These are phyloP conservation scores for Drosophila triauraria DNA, from an alignment of 1,140 invertebrate genomes.

Conservation along the genomic window DNA sequence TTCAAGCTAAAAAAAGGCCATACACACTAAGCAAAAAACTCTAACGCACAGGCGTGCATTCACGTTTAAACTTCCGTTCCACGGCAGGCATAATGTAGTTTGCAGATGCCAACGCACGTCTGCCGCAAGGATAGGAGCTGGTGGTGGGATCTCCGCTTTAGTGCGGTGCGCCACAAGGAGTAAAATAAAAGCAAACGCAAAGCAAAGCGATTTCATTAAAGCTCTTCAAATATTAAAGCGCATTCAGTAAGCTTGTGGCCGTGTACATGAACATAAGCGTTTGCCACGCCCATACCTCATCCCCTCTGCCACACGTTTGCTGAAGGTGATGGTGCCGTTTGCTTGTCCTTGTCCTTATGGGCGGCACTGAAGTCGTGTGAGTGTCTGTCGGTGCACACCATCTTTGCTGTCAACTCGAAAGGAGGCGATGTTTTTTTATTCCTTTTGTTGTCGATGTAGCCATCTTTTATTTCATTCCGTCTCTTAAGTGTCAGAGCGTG, in stretches of 20 bases:
- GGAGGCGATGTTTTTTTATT: slow-evolving; percentile 48
- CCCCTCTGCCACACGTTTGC: not conserved
- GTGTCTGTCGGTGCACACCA: slow-evolving; percentile 42
- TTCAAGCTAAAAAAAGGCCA: slow-evolving; percentile 30
- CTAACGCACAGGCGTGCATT: slow-evolving; percentile 50
- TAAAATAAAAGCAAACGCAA: slow-evolving; percentile 71
- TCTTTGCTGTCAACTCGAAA: slow-evolving; percentile 45
- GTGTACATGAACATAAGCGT: slow-evolving; percentile 23
- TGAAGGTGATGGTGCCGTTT: slow-evolving; percentile 9
- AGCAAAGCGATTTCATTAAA: slow-evolving; percentile 78
- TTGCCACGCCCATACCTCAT: slow-evolving; percentile 1
- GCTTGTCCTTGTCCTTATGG: slow-evolving; percentile 29
- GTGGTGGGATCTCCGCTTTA: not conserved
- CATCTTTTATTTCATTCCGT: slow-evolving; percentile 76
- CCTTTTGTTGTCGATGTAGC: slow-evolving; percentile 62
- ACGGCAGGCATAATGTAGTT: slow-evolving; percentile 26
- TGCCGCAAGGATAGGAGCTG: not conserved
- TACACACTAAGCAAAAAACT: slow-evolving; percentile 54
- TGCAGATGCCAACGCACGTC: slow-evolving; percentile 24
- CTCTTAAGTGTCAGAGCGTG: slow-evolving; percentile 78
- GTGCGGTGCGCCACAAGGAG: slow-evolving; percentile 27
- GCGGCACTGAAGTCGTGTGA: slow-evolving; percentile 10
- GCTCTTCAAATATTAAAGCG: slow-evolving; percentile 78
- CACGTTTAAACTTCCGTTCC: slow-evolving; percentile 13
- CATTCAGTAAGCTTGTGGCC: slow-evolving; percentile 50